Base-by-base conservation (phyloP, 2,888 invertebrate species). In the Strigamia crassipes region DNA sequence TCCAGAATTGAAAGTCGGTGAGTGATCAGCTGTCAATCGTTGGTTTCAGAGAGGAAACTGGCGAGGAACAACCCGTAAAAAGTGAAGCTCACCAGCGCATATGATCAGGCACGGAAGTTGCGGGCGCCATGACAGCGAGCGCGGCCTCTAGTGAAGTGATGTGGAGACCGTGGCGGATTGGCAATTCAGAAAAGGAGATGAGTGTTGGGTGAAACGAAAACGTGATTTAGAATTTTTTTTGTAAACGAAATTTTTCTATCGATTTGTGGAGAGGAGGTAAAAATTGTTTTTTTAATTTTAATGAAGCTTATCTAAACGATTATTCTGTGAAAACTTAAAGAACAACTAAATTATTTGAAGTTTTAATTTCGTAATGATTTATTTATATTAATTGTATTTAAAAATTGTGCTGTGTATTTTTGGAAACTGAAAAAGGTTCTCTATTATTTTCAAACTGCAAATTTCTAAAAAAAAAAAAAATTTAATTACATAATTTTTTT, bases 91-190 rank as follows among this genome's bases (percentile, higher is more conserved):
- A 66, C 66, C 66, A 66, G 66, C 66, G 66, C 66, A 66, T 66
- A 66, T 66, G 66, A 66, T 66, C 66, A 66, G 66, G 66, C 66
- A 66, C 66, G 66, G 66, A 66, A 66, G 66, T 66, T 66, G 66
- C 31, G 66, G 66, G 15, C 66, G 66, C 66, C 66, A 66, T 66
- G 66, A 66, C 66, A 66, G 66, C 66, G 66, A 27, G 66, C 66
- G 31, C 66, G 66, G 27, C 66, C 66, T 66, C 66, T 66, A 31
- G 66, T 66, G 66, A 31, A 31, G 66, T 66, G 23, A 66, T 66
- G 31, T 23, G 66, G 15, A 66, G 31, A 27, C 66, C 9, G 27
- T 0, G 18, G 51, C 51, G 18, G 66, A 66, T 31, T 66, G 66
- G 66, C 66, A 31, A 66, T 27, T 66, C 66, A 66, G 66, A 66